Evolutionary conservation across 2,113 vertebrate genomes (phyloP).

Genomic region (Tricholaema leucomelas): DNA sequence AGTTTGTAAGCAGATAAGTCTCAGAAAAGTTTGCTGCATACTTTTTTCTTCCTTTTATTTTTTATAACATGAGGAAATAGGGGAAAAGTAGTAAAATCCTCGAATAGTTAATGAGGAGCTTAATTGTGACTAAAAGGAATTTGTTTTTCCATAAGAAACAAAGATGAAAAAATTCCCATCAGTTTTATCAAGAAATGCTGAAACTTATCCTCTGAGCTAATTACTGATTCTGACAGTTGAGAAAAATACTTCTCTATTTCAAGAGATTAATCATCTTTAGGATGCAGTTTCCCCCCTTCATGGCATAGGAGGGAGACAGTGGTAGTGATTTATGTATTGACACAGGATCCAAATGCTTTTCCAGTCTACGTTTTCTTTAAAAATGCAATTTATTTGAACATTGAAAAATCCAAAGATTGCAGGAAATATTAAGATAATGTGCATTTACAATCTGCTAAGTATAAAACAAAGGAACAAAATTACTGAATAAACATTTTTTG

Average conservation of each 20-base stretch:
- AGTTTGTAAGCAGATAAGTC: neutral
- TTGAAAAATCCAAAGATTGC: neutral
- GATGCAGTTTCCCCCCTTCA: neutral
- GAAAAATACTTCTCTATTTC: neutral
- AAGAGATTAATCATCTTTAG: neutral
- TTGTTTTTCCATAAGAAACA: neutral
- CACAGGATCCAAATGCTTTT: neutral
- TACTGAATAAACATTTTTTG: neutral
- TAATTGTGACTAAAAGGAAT: neutral
- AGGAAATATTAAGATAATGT: slow-evolving; percentile 7
- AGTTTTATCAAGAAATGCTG: neutral
- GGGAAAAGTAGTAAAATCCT: neutral
- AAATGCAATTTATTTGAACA: neutral
- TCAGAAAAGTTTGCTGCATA: neutral
- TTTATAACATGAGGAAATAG: neutral
- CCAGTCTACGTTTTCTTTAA: neutral
- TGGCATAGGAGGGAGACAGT: neutral
- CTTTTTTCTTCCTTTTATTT: neutral
- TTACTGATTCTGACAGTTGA: neutral
- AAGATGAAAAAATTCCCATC: neutral
- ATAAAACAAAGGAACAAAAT: neutral
- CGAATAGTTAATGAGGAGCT: neutral
- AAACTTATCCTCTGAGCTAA: neutral
- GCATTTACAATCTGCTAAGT: neutral
- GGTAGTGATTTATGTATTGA: neutral